phyloP scores from a whole-genome alignment of 1,140 invertebrate species.

The Drosophila bocki region DNA sequence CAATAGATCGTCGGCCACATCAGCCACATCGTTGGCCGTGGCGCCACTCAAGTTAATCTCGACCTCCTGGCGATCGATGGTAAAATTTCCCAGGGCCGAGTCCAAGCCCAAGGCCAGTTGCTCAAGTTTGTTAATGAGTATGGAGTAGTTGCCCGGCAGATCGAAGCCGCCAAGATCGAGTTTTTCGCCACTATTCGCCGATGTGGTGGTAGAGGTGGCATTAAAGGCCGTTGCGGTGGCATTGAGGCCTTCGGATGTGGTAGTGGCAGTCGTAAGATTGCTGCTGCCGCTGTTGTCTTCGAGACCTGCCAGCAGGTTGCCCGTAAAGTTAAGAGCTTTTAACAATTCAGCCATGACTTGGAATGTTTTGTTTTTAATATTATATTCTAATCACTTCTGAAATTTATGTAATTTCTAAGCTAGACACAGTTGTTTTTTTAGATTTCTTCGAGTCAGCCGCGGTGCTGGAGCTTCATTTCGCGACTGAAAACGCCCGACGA shows the following conservation, averaged over 20 bases:
- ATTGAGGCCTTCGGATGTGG: constrained; percentile 48
- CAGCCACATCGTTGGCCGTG: constrained; percentile 61
- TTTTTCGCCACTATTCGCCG: constrained; percentile 61
- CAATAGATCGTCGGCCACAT: constrained; percentile 67
- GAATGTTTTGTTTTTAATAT: constrained; percentile 1
- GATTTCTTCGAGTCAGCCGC: constrained; percentile 59
- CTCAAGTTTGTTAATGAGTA: constrained; percentile 84
- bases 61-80: constrained; percentile 79
- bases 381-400: constrained; percentile 19
- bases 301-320: constrained; percentile 66
- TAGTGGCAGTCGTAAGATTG: constrained; percentile 27
- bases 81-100: constrained; percentile 73
- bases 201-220: constrained; percentile 26
- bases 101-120: constrained; percentile 78
- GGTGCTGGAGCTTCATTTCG: constrained; percentile 76
- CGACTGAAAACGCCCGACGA: constrained; percentile 68
- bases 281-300: constrained; percentile 41
- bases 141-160: constrained; percentile 82
- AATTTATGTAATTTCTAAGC: constrained; percentile 1
- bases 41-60: constrained; percentile 70
- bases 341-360: constrained; percentile 61
- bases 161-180: constrained; percentile 71
- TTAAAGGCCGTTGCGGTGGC: constrained; percentile 48
- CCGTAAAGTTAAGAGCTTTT: constrained; percentile 72
- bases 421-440: constrained; percentile 29